Evolutionary conservation across 37 sponge, comb jelly and placozoan genomes (phyloP), one percentile per base, ranked within the genome.

Genomic region (Cliona cf. orientalis): DNA sequence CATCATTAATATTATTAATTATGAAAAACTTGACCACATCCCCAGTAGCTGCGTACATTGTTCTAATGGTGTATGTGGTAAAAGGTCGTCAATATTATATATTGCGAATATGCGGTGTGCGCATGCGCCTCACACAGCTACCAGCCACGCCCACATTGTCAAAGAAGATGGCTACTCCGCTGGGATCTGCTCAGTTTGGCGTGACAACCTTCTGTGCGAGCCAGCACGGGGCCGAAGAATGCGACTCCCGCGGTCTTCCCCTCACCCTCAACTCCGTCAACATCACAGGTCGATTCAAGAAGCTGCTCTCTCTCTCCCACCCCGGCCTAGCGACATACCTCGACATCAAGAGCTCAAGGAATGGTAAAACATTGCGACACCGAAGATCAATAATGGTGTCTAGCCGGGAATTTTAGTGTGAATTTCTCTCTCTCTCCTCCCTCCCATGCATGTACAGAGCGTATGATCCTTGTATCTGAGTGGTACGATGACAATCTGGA

Each of bases 231-330:
- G 71, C 80, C 12, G 92, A 97, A 40, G 88, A 89, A 35, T 92
- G 93, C 85, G 93, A 93, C 40, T 59, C 66, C 33, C 89, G 88
- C 56, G 99, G 99, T 3, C 91, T 99, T 1, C 97, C 99, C 46
- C 86, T 99, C 5, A 90, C 95, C 2, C 97, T 91, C 29, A 92
- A 94, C 66, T 84, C 91, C 32, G 82, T 94, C 58, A 77, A 82
- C 72, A 89, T 99, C 44, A 40, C 82, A 33, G 99, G 99, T 32
- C 74, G 97, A 7, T 96, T 90, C 69, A 89, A 90, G 61, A 76
- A 57, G 28, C 73, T 99, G 61, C 69, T 33, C 75, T 22, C 41
- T 28, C 66, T 93, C 0, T 38, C 46, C 45, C 99, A 99, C 37
- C 83, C 79, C 9, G 79, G 82, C 46, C 88, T 99, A 40, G 86